Evolutionary conservation across 2,797 vertebrate genomes (phyloP).

Genomic region (Tarsius wallacei): DNA sequence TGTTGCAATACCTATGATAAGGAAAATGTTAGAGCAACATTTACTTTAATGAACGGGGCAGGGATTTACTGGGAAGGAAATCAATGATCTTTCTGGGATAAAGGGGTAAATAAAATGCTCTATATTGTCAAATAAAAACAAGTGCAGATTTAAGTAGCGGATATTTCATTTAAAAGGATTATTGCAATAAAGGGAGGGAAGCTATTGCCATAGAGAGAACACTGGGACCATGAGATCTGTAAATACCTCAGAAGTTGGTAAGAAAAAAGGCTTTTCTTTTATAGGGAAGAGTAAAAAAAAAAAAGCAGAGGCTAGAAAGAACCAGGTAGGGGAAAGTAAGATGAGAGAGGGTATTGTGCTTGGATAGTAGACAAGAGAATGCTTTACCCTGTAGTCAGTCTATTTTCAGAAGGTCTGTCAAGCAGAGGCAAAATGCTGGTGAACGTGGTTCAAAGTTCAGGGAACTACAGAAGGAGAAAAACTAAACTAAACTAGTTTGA

Average conservation of each 20-base stretch:
- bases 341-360: neutral
- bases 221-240: neutral
- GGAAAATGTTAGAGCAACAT: neutral
- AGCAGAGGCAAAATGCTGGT: neutral
- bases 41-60: neutral
- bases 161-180: neutral
- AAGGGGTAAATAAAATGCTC: neutral
- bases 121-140: neutral
- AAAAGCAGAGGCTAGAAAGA: neutral
- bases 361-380: neutral
- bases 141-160: neutral
- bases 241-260: neutral
- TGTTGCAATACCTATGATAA: neutral
- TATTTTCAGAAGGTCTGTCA: neutral
- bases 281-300: neutral
- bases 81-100: neutral
- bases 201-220: neutral
- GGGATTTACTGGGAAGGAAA: neutral
- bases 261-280: constrained; percentile 1
- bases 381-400: neutral
- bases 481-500: neutral
- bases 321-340: neutral
- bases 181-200: neutral
- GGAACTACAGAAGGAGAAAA: neutral
- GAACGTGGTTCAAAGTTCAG: neutral